Percentiles rank a stretch among this genome's conserved stretches.
Evolutionary conservation across 2,888 invertebrate species (phyloP).

Genomic region (Nemoura dubitans): DNA sequence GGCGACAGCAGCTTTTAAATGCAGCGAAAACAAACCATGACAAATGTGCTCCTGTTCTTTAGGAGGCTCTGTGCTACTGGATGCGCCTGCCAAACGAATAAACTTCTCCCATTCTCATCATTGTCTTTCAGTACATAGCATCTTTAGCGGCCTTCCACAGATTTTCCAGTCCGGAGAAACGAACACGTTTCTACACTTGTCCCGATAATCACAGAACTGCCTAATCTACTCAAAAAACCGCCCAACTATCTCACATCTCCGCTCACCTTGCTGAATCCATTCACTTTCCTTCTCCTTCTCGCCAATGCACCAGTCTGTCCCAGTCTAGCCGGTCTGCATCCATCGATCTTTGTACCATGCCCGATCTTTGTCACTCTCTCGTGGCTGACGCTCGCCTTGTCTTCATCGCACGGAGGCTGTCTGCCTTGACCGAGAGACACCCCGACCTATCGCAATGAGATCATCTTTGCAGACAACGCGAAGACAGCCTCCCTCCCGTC

Average conservation of each 20-base stretch:
- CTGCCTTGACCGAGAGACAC: constrained; percentile 5
- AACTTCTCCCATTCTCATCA: too few species aligned
- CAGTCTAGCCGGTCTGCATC: not conserved
- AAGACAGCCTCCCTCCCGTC: not conserved
- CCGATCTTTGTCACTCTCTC: not conserved
- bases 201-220: not conserved
- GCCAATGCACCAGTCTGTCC: not conserved
- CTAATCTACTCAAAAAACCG: not conserved
- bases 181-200: not conserved
- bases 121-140: too few species aligned
- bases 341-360: not conserved
- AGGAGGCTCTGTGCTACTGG: not conserved
- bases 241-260: not conserved
- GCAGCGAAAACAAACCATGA: not conserved
- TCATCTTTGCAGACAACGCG: constrained; percentile 3
- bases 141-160: not conserved
- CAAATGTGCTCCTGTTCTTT: not conserved
- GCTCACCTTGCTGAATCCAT: not conserved
- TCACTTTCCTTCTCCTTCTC: not conserved
- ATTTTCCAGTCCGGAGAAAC: not conserved
- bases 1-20: not conserved
- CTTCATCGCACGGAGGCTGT: not conserved
- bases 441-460: not conserved
- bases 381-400: not conserved
- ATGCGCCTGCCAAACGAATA: not conserved